Evolutionary conservation across 2,113 vertebrate species (phyloP).

Genomic region (Centrocercus urophasianus): DNA sequence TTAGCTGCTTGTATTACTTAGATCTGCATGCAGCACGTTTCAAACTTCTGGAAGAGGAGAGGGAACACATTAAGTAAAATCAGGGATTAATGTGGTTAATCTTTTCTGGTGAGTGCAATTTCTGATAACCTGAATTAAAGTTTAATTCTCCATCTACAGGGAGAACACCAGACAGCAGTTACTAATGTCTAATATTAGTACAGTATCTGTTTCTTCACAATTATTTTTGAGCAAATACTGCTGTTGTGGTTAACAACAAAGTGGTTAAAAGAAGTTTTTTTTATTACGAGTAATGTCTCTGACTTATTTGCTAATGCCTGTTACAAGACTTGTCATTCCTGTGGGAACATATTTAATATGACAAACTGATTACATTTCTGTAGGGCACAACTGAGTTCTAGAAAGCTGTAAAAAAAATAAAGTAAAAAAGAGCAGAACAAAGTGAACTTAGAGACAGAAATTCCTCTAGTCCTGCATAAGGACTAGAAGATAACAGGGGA

Average conservation of each 20-base stretch:
- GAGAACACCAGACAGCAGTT: background rate
- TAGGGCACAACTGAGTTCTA: background rate
- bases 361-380: background rate
- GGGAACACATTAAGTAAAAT: conserved; percentile 35
- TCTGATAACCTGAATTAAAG: conserved; percentile 69
- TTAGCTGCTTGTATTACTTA: background rate
- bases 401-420: background rate
- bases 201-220: background rate
- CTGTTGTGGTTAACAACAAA: background rate
- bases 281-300: background rate
- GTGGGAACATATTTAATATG: background rate
- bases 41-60: background rate
- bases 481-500: background rate
- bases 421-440: background rate
- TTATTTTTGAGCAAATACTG: background rate
- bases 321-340: background rate
- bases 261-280: background rate
- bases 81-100: conserved; percentile 72
- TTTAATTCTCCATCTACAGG: conserved; percentile 72
- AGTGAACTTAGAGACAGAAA: background rate
- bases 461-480: background rate
- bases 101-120: conserved; percentile 65
- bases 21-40: background rate
- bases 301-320: background rate
- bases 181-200: background rate